Conservation (phyloP, 1,140 invertebrate genomes). For the Laupala kohalensis region DNA sequence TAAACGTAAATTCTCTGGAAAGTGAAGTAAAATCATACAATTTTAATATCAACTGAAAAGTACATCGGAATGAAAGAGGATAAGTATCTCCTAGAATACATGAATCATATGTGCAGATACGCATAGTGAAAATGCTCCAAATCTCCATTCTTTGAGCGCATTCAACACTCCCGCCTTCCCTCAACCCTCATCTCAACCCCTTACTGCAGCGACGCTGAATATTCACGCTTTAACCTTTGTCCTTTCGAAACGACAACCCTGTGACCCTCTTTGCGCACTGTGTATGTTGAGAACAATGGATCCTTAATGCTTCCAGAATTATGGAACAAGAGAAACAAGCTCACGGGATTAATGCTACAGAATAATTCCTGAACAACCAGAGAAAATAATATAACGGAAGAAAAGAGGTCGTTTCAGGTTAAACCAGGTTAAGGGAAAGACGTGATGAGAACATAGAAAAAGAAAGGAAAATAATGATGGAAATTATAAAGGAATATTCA, state of each 20-base stretch:
- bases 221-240: neutral
- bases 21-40: too few species aligned
- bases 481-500: neutral
- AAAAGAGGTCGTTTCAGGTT: neutral
- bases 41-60: too few species aligned
- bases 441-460: neutral
- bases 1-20: too few species aligned
- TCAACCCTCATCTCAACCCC: too few species aligned
- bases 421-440: neutral
- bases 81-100: too few species aligned
- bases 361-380: neutral
- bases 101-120: neutral
- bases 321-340: neutral
- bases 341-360: neutral
- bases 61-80: too few species aligned
- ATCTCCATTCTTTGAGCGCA: neutral
- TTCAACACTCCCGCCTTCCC: neutral
- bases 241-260: neutral
- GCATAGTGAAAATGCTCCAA: neutral
- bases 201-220: neutral
- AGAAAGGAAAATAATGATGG: neutral
- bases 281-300: neutral
- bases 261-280: neutral
- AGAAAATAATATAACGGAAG: neutral
- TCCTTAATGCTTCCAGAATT: neutral